Conservation (phyloP, 1,140 invertebrate genomes). For the Drosophila tropicalis region DNA sequence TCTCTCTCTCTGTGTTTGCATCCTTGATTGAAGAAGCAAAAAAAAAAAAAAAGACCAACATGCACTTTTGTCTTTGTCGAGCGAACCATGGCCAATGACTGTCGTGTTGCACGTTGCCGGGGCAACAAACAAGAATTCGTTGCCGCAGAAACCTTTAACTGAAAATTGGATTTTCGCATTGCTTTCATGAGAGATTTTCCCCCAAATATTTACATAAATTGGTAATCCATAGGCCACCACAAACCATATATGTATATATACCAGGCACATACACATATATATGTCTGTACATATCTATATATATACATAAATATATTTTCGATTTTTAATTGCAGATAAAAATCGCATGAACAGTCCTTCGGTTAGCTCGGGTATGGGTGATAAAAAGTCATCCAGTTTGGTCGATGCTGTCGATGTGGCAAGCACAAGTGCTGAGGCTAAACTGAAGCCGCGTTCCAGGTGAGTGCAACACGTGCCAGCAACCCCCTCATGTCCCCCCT, state of each 20-base stretch:
- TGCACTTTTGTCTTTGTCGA: conserved; percentile 13
- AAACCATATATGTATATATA: neutral
- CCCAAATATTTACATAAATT: conserved; percentile 6
- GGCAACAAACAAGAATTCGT: conserved; percentile 18
- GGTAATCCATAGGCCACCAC: neutral
- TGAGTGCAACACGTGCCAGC: conserved; percentile 37
- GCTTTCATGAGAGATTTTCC: conserved; percentile 21
- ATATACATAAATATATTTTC: conserved; percentile 30
- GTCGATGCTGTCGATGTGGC: conserved; percentile 74
- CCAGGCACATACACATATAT: neutral
- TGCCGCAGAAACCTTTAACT: conserved; percentile 3
- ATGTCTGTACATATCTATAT: conserved; percentile 21
- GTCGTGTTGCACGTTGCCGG: conserved; percentile 31
- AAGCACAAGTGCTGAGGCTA: conserved; percentile 69
- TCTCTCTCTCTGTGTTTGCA: neutral
- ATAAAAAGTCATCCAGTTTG: conserved; percentile 69
- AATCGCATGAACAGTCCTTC: conserved; percentile 79
- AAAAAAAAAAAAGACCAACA: neutral
- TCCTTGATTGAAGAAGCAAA: conserved; percentile 12
- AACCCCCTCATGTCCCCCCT: neutral
- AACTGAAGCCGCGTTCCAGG: conserved; percentile 78
- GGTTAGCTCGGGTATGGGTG: conserved; percentile 49
- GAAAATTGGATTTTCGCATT: conserved; percentile 61
- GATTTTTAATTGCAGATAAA: conserved; percentile 61
- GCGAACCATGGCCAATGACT: neutral